These are phyloP conservation scores for Karalla daura DNA, from an alignment of 2,797 vertebrate species.

Conservation along the genomic window DNA sequence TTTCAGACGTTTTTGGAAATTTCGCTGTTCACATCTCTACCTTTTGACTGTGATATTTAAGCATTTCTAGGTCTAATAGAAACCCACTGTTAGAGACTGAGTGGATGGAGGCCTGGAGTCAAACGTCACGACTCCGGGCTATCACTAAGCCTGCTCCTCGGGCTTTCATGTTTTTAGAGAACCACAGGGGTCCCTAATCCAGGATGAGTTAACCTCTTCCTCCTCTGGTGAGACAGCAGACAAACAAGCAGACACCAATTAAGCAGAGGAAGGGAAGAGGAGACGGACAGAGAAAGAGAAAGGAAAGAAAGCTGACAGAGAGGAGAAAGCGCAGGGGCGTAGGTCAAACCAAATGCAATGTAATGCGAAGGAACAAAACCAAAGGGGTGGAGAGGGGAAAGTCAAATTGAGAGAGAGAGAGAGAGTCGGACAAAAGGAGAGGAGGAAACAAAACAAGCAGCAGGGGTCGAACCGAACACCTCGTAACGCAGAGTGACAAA, in stretches of 20 bases:
- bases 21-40: too few species aligned
- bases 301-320: conserved; percentile 40
- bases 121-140: not conserved
- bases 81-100: not conserved
- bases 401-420: conserved; percentile 6
- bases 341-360: conserved; percentile 40
- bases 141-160: not conserved
- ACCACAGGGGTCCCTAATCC: conserved; percentile 56
- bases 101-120: not conserved
- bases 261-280: conserved; percentile 33
- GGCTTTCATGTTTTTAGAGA: conserved; percentile 24
- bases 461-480: conserved; percentile 30
- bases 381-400: not conserved
- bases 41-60: too few species aligned
- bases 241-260: conserved; percentile 39
- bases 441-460: not conserved
- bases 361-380: not conserved
- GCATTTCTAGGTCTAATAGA: too few species aligned
- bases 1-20: too few species aligned
- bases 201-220: conserved; percentile 41
- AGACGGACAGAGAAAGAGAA: not conserved
- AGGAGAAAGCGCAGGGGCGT: conserved; percentile 20
- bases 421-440: conserved; percentile 8
- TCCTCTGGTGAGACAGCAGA: conserved; percentile 3
- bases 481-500: conserved; percentile 9